A percentile compares a stretch with the other conserved stretches of the same genome.
These are phyloP conservation scores for Seira sanloemensis DNA, from an alignment of 2,888 invertebrate species.

Conservation along the genomic window DNA sequence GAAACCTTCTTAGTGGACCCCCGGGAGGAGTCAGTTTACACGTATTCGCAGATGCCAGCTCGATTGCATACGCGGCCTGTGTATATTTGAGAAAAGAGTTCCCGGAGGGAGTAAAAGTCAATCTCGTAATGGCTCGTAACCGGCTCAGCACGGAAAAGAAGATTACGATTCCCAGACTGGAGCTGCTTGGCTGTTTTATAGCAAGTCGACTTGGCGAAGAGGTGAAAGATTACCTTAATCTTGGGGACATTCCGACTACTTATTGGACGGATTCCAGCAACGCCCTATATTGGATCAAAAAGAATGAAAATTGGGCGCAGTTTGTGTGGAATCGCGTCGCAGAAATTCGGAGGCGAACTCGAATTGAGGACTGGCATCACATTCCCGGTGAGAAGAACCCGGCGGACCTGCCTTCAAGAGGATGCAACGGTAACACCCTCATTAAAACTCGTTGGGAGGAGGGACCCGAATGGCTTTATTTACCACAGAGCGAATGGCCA, in stretches of 20 bases:
- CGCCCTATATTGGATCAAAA: conserved; percentile 12
- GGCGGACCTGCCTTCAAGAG: background rate
- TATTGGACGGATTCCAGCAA: background rate
- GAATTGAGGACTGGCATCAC: conserved; percentile 7
- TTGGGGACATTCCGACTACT: background rate
- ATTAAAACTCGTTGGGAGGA: background rate
- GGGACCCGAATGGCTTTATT: background rate
- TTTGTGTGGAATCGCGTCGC: conserved; percentile 52
- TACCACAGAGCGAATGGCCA: background rate
- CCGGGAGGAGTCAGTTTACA: conserved; percentile 69
- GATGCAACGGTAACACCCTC: background rate
- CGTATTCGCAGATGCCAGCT: conserved; percentile 74
- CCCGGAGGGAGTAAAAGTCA: conserved; percentile 55
- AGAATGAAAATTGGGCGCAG: background rate
- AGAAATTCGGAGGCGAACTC: conserved; percentile 43
- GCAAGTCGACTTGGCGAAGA: background rate
- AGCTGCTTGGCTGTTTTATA: conserved; percentile 72
- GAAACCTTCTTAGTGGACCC: conserved; percentile 45
- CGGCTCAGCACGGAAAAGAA: conserved; percentile 73
- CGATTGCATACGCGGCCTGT: conserved; percentile 72
- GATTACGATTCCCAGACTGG: conserved; percentile 74
- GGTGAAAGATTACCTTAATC: conserved; percentile 2
- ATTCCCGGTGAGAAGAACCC: conserved; percentile 37
- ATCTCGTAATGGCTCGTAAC: conserved; percentile 72
- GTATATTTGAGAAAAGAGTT: conserved; percentile 70